Conservation (phyloP, 1,140 invertebrate species). For the Panagrolaimus sp. region DNA sequence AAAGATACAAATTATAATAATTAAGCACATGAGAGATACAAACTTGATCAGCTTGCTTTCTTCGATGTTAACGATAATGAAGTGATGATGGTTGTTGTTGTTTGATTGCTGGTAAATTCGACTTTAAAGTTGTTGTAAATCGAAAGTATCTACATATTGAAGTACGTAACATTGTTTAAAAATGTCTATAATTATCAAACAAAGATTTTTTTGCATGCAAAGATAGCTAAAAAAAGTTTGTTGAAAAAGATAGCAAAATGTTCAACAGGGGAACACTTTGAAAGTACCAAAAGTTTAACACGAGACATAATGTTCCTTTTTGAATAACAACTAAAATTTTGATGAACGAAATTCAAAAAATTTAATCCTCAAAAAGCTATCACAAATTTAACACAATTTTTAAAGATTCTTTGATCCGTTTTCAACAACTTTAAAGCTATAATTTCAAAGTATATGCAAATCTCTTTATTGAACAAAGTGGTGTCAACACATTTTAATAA, state of each 20-base stretch:
- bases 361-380: no score
- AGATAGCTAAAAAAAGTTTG: not conserved
- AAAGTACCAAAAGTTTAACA: not conserved
- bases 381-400: no score
- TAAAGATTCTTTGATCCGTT: no score
- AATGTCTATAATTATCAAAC: not conserved
- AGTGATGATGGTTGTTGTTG: no score
- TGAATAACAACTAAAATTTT: no score
- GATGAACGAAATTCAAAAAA: no score
- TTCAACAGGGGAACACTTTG: conserved; percentile 15
- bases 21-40: not conserved
- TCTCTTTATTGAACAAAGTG: no score
- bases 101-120: not conserved
- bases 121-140: not conserved
- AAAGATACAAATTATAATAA: not conserved
- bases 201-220: no score
- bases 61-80: not conserved
- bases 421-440: no score
- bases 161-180: not conserved
- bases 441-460: no score
- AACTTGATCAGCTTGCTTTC: conserved; percentile 4
- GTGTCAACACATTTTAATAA: no score
- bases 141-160: not conserved
- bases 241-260: not conserved
- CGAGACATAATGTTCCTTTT: not conserved